Base-by-base conservation (phyloP, 2,888 invertebrate genomes). In the Alviniconcha strummeri region DNA sequence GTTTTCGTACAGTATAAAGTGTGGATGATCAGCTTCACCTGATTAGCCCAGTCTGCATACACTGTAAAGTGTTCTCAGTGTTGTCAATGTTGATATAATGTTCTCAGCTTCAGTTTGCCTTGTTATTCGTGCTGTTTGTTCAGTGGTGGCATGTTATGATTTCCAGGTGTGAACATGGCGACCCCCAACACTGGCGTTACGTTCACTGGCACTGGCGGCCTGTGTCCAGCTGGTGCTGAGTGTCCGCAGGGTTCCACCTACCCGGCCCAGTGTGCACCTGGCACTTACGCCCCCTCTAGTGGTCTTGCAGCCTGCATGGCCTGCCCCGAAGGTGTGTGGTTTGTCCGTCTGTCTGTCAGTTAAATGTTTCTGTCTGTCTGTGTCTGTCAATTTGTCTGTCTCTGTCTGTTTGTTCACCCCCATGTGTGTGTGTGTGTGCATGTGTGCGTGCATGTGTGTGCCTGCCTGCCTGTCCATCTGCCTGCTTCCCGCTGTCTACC, bases 161-260 rank as follows among this genome's bases (percentile, higher is more conserved):
- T 85, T 88, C 36, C 85, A 91, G 92, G 92, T 85, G 91, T 92
- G 52, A 91, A 89, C 85, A 86, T 89, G n/a, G 84, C 89, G 17
- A 88, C 88, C 11, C 92, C 92, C 9, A 82, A 88, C 71, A 71
- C 83, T 64, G 88, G 89, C 36, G 88, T 89, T 0, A 64, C 86
- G 1, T 88, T 88, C 85, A 90, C 90, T 9, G 93, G 93, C 13
- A 87, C 85, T 7, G 93, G 93, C 19, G 92, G 90, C 57, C 82
- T 84, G 17, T 93, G 93, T 86, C 90, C 91, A n/a, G 88, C 91
- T 54, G 93, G 93, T 0, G 88, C 83, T 17, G 89, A 91, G 79
- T 90, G 92, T 87, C 91, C 91, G 19, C 80, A 80, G n/a, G 89
- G 88, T 82, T 90, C 91, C 15, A 86, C 90, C 69, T 90, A 86